A percentile compares a stretch with the other conserved stretches of the same genome.
These are phyloP conservation scores for Bujurquina vittata DNA, from an alignment of 2,113 vertebrate genomes.

Conservation along the genomic window DNA sequence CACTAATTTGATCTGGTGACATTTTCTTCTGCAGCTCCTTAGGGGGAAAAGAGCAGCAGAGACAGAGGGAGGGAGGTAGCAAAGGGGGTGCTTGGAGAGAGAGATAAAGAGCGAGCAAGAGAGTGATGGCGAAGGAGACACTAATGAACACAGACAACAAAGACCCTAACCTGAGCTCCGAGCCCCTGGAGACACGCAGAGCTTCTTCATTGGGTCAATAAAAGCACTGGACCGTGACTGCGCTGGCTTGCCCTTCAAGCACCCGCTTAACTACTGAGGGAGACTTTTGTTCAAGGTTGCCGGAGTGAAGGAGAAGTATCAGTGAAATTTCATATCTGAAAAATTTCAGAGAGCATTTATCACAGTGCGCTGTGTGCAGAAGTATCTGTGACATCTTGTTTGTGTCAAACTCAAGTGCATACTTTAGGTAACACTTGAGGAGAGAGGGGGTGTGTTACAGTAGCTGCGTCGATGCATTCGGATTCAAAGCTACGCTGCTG, in stretches of 20 bases:
- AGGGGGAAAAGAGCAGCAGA: slow-evolving; percentile 66
- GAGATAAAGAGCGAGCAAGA: slow-evolving; percentile 15
- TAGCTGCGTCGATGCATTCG: background rate
- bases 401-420: background rate
- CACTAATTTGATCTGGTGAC: slow-evolving; percentile 76
- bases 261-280: slow-evolving; percentile 64
- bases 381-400: slow-evolving; percentile 2
- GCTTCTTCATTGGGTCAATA: slow-evolving; percentile 77
- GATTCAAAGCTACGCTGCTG: background rate
- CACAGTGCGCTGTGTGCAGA: background rate
- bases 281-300: slow-evolving; percentile 75
- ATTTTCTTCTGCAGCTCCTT: slow-evolving; percentile 71
- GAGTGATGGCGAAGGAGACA: slow-evolving; percentile 66
- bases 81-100: slow-evolving; percentile 41
- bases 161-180: slow-evolving; percentile 73
- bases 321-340: slow-evolving; percentile 43
- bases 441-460: background rate
- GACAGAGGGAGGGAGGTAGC: slow-evolving; percentile 38
- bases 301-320: slow-evolving; percentile 52
- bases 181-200: slow-evolving; percentile 59
- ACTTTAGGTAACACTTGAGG: background rate
- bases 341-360: background rate
- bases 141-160: slow-evolving; percentile 79
- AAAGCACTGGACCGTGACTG: slow-evolving; percentile 74
- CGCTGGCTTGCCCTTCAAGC: slow-evolving; percentile 68